A percentile compares a stretch with the other conserved stretches of the same genome.
Conservation (phyloP, 2,113 vertebrate species). For the Mormyrus lacerda region DNA sequence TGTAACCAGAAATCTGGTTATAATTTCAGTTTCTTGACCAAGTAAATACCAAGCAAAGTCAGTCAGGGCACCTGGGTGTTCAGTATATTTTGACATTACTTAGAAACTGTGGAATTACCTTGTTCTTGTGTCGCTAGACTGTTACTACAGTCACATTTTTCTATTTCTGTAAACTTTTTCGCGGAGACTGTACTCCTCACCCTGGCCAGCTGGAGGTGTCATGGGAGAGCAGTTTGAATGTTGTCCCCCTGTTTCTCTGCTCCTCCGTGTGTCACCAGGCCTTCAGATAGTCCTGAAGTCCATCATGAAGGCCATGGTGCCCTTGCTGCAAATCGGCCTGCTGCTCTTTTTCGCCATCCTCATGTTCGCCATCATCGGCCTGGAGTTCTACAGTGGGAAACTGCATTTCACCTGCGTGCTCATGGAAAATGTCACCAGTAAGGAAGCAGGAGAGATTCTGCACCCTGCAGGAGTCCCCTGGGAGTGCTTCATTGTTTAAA, state of each 20-base stretch:
- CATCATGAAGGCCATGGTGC: constrained; percentile 99
- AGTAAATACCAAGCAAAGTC: neutral
- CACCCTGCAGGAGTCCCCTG: neutral
- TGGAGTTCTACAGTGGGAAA: constrained; percentile 96
- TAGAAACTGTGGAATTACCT: neutral
- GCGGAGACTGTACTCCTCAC: neutral
- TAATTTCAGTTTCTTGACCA: neutral
- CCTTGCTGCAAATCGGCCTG: constrained; percentile 92
- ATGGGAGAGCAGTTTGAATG: neutral
- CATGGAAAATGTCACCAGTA: constrained; percentile 39
- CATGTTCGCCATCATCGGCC: constrained; percentile 97
- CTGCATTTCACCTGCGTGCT: constrained; percentile 80
- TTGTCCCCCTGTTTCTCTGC: constrained; percentile 11
- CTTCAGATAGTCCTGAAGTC: constrained; percentile 97
- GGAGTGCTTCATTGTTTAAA: neutral
- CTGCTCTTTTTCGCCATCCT: constrained; percentile 97
- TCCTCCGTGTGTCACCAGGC: constrained; percentile 56
- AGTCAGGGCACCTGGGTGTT: neutral
- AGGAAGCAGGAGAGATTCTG: constrained; percentile 11
- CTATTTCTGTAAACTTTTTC: neutral
- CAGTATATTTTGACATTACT: neutral
- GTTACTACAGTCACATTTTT: neutral
- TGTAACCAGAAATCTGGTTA: neutral
- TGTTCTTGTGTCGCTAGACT: neutral
- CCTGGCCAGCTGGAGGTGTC: neutral